Conservation (phyloP, 2,113 vertebrate species). For the Amphilophus citrinellus region DNA sequence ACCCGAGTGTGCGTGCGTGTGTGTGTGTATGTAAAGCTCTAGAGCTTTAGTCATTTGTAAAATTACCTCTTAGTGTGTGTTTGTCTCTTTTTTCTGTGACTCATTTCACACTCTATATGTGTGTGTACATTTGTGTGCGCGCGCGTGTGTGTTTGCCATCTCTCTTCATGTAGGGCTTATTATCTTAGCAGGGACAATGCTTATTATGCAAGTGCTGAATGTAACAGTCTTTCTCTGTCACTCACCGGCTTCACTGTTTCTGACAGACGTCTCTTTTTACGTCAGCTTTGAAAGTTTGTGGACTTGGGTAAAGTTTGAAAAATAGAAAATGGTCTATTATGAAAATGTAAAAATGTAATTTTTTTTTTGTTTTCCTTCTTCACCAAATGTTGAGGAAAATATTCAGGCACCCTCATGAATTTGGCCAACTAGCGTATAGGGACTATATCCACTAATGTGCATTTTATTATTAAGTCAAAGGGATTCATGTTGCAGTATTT, state of each 20-base stretch:
- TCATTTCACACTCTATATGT: conserved; percentile 4
- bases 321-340: background rate
- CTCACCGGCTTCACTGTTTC: background rate
- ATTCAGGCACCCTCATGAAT: background rate
- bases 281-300: background rate
- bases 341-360: background rate
- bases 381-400: background rate
- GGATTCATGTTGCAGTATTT: background rate
- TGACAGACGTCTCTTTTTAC: background rate
- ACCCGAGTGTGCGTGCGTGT: background rate
- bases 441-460: too few species aligned
- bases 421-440: background rate
- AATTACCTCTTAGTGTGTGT: conserved; percentile 12
- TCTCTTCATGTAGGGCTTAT: conserved; percentile 5
- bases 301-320: background rate
- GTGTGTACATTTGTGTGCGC: background rate
- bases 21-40: conserved; percentile 16
- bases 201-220: conserved; percentile 12
- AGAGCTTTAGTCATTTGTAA: conserved; percentile 30
- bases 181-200: conserved; percentile 10
- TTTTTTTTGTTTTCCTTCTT: background rate
- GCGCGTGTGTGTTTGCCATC: background rate
- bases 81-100: background rate
- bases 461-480: background rate
- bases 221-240: background rate